Conservation (phyloP, 2,797 vertebrate species). For the Ctenosaura bakeri region DNA sequence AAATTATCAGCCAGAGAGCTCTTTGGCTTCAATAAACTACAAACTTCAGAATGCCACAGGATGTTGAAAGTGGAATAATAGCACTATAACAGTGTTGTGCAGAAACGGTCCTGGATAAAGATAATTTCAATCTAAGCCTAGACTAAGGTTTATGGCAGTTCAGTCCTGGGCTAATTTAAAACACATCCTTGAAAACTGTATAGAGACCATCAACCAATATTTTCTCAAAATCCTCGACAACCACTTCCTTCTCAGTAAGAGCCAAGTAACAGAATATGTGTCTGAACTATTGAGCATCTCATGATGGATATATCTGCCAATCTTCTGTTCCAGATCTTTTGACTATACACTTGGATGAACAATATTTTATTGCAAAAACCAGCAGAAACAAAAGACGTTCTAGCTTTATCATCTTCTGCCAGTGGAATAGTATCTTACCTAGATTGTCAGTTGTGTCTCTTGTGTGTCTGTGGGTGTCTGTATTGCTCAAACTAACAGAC, state of each 20-base stretch:
- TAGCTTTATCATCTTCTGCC: constrained; percentile 71
- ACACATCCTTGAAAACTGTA: constrained; percentile 2
- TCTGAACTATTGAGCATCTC: constrained; percentile 51
- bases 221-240: constrained; percentile 37
- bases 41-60: no score
- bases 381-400: constrained; percentile 75
- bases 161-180: neutral
- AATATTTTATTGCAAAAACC: constrained; percentile 77
- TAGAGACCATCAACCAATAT: constrained; percentile 39
- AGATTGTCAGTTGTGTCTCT: constrained; percentile 74
- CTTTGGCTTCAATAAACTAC: no score
- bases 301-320: constrained; percentile 48
- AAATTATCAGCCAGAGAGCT: no score
- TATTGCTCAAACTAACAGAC: constrained; percentile 72
- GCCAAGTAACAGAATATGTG: constrained; percentile 35
- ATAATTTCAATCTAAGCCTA: constrained; percentile 7
- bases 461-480: constrained; percentile 66
- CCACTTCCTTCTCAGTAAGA: constrained; percentile 49
- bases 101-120: neutral
- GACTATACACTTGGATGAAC: constrained; percentile 65
- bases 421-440: constrained; percentile 76
- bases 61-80: no score
- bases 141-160: neutral
- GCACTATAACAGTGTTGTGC: no score
- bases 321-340: constrained; percentile 60